These are phyloP conservation scores for Tapera naevia DNA, from an alignment of 2,797 vertebrate species.

Conservation along the genomic window DNA sequence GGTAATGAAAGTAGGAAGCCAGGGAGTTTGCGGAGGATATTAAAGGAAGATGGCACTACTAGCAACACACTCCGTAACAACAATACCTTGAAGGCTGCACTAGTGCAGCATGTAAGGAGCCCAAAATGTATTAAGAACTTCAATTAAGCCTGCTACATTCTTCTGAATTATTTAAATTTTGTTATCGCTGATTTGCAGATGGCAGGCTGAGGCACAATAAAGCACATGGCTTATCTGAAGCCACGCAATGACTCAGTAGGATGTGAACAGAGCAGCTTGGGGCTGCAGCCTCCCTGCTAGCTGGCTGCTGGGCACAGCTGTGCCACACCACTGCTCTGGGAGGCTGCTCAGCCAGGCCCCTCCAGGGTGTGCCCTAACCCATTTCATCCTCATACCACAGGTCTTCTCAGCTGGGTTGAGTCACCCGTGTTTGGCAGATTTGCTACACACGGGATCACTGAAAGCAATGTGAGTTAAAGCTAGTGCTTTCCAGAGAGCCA, in stretches of 20 bases:
- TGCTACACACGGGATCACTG: too few species aligned
- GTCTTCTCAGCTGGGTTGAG: neutral
- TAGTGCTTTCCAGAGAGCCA: neutral
- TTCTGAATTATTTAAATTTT: constrained; percentile 14
- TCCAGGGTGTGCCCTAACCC: neutral
- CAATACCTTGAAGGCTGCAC: neutral
- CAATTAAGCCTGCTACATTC: neutral
- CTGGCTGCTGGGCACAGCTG: rapidly evolving
- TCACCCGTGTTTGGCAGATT: rapidly evolving
- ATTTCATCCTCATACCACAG: rapidly evolving
- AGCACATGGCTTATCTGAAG: neutral
- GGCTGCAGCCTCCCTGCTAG: neutral
- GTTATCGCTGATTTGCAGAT: constrained; percentile 47
- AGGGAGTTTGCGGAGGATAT: neutral
- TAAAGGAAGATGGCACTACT: neutral
- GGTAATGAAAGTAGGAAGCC: constrained; percentile 6
- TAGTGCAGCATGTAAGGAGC: neutral
- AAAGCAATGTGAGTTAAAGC: neutral
- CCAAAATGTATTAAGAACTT: neutral
- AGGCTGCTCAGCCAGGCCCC: neutral
- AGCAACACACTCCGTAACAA: rapidly evolving
- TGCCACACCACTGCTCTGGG: rapidly evolving
- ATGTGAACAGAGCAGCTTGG: rapidly evolving
- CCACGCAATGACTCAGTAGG: neutral
- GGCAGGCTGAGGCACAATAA: neutral